Conservation (phyloP, 2,113 vertebrate genomes). For the Bos indicus region DNA sequence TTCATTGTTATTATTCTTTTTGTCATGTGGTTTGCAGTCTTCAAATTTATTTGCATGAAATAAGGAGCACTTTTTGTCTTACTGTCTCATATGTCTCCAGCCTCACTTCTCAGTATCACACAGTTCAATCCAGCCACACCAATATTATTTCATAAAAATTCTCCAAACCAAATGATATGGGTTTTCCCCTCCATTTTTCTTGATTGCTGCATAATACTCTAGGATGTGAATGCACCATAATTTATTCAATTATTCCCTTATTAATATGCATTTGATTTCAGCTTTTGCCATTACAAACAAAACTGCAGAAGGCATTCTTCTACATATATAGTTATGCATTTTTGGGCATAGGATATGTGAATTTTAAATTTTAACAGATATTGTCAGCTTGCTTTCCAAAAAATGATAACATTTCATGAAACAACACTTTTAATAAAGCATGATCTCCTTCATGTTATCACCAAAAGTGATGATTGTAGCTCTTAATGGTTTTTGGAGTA, state of each 20-base stretch:
- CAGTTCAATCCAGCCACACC: not conserved
- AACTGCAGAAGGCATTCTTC: not conserved
- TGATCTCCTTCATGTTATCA: not conserved
- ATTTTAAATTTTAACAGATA: not conserved
- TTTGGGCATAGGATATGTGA: not conserved
- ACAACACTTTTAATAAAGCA: not conserved
- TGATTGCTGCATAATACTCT: not conserved
- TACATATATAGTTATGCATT: not conserved
- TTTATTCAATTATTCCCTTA: not conserved
- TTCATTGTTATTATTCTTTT: slow-evolving; percentile 2
- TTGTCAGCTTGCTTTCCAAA: not conserved
- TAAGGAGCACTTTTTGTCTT: not conserved
- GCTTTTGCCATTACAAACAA: not conserved
- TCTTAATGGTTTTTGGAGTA: not conserved
- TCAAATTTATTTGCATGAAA: not conserved
- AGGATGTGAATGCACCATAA: not conserved
- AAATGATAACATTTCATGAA: not conserved
- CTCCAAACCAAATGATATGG: not conserved
- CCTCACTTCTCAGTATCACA: not conserved
- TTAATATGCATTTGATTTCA: not conserved
- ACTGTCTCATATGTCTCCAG: not conserved
- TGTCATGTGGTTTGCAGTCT: not conserved
- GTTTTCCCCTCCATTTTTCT: not conserved
- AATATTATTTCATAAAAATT: not conserved
- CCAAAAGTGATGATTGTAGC: not conserved